phyloP scores from a whole-genome alignment of 1,140 invertebrate genomes.

The Ostrea denselamellosa region DNA sequence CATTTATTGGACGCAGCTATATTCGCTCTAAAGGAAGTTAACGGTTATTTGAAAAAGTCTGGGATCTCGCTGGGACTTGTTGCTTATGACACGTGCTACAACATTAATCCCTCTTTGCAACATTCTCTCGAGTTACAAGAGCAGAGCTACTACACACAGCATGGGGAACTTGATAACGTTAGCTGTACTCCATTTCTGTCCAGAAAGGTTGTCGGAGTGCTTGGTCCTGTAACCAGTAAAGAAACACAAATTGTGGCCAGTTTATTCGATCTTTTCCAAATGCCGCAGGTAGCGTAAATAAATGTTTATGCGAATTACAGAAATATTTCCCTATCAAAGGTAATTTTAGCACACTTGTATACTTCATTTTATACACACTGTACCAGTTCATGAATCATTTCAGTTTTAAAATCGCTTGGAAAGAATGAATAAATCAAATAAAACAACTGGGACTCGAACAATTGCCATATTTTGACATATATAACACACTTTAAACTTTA shows the following conservation, averaged over 20 bases:
- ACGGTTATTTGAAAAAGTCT: conserved; percentile 69
- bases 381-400: too few species aligned
- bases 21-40: conserved; percentile 86
- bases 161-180: background rate
- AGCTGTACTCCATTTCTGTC: background rate
- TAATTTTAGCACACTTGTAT: too few species aligned
- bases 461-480: too few species aligned
- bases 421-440: too few species aligned
- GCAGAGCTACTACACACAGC: conserved; percentile 59
- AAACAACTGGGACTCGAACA: too few species aligned
- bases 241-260: conserved; percentile 85
- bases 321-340: too few species aligned
- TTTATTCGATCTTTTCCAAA: conserved; percentile 83
- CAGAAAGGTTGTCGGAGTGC: conserved; percentile 45
- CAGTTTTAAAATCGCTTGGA: too few species aligned
- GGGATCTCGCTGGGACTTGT: conserved; percentile 85
- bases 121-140: conserved; percentile 88
- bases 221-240: conserved; percentile 76
- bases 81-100: conserved; percentile 87
- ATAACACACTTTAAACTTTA: too few species aligned
- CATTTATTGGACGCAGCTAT: conserved; percentile 89
- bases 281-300: conserved; percentile 82
- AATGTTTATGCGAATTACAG: too few species aligned
- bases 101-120: conserved; percentile 88
- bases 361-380: too few species aligned